Base-by-base conservation (phyloP, 2,888 invertebrate species). In the Temnothorax unifasciatus region DNA sequence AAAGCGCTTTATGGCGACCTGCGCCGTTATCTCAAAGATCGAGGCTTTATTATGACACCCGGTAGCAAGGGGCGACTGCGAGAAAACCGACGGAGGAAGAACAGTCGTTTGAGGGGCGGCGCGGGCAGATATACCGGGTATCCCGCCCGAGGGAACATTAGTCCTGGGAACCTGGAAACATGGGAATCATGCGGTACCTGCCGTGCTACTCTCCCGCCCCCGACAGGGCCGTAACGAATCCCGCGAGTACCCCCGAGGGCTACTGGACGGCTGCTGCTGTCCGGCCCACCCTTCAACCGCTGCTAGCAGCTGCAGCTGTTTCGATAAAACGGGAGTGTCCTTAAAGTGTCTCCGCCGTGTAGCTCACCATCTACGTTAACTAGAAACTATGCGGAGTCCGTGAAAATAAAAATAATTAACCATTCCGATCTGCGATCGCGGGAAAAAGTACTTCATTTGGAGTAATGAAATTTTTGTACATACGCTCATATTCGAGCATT, bases 91-190 rank as follows among this genome's bases (percentile, higher is more conserved):
- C 29, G 64, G 47, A 76, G 71, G 82, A 82, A 84, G 83, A 85
- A 47, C 50, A 34, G 66, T 64, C 74, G 66, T 63, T 73, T 76
- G 79, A 86, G 74, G 73, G 83, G 82, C 59, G 75, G 66, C 29
- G 71, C 29, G 82, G 81, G 77, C 76, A 83, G 85, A 90, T 90
- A 91, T 88, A 89, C 79, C 84, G 68, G 84, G 83, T 85, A 91
- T 92, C 91, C 86, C 81, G 92, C 92, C 92, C 86, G 87, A 87
- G 92, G 93, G 92, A 92, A 91, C 93, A 93, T 93, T 93, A 93
- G 92, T 92, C 91, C 91, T 90, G 91, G 91, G 89, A 92, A 92
- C 89, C 87, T 85, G 89, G 88, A 89, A 85, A 84, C 90, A 86
- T 82, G 87, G 86, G 68, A 84, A 75, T 88, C 86, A 76, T 79